A percentile compares a stretch with the other conserved stretches of the same genome.
Conservation (phyloP, 2,888 invertebrate genomes). For the Drosophila planitibia region DNA sequence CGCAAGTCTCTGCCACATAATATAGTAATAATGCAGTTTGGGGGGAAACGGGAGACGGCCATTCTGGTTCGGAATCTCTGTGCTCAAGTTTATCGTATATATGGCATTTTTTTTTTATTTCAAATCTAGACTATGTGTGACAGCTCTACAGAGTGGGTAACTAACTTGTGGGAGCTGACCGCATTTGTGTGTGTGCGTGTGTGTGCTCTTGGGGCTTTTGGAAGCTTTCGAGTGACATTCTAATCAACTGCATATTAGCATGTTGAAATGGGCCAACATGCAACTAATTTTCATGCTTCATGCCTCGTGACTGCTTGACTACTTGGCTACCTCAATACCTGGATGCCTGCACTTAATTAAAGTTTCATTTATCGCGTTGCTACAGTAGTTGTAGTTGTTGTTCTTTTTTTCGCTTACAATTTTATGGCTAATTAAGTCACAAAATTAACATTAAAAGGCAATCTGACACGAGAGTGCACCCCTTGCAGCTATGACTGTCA, state of each 20-base stretch:
- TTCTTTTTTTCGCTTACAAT: constrained; percentile 27
- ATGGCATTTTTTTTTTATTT: constrained; percentile 36
- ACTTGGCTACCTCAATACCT: constrained; percentile 9
- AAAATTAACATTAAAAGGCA: constrained; percentile 77
- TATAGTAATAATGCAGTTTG: constrained; percentile 24
- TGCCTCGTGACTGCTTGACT: constrained; percentile 20
- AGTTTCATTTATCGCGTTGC: constrained; percentile 51
- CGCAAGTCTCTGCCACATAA: constrained; percentile 52
- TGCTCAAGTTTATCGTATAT: constrained; percentile 57
- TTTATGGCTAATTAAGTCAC: constrained; percentile 78
- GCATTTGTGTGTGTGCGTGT: background rate
- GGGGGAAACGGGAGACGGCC: background rate
- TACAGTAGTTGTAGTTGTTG: constrained; percentile 6
- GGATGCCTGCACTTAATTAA: constrained; percentile 69
- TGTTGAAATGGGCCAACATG: constrained; percentile 64
- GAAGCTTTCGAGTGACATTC: constrained; percentile 70
- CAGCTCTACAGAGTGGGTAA: constrained; percentile 17
- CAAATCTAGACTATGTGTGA: constrained; percentile 29
- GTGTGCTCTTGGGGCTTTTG: constrained; percentile 15
- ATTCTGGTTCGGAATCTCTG: constrained; percentile 35
- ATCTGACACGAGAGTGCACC: constrained; percentile 53
- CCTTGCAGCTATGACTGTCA: constrained; percentile 15
- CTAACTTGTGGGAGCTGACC: background rate
- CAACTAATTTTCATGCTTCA: constrained; percentile 48
- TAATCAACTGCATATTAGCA: constrained; percentile 78